Percentiles rank a stretch among this genome's conserved stretches.
These are phyloP conservation scores for Aselliscus stoliczkanus DNA, from an alignment of 2,797 vertebrate species.

Conservation along the genomic window DNA sequence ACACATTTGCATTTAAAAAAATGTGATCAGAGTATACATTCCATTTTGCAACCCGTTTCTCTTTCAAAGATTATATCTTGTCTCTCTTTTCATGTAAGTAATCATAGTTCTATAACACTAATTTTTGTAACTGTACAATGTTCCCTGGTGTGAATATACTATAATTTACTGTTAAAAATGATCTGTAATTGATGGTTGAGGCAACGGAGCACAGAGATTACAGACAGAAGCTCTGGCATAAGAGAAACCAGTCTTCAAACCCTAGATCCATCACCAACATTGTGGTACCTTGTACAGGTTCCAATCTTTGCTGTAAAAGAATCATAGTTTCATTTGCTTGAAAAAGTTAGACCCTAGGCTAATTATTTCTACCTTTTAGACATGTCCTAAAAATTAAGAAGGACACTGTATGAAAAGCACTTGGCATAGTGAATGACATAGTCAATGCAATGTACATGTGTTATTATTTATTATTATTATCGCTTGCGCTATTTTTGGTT, in stretches of 20 bases:
- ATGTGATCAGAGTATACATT: not conserved
- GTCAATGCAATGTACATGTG: not conserved
- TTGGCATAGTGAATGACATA: not conserved
- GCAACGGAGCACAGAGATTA: not conserved
- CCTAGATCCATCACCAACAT: too few relatives aligned
- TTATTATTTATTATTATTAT: not conserved
- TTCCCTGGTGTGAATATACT: not conserved
- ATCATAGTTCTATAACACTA: not conserved
- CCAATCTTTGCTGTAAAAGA: not conserved
- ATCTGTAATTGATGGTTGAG: not conserved
- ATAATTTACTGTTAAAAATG: not conserved
- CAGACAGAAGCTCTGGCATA: not conserved
- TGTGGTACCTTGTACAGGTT: not conserved
- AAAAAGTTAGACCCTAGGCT: not conserved
- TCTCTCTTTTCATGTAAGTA: not conserved
- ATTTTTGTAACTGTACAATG: not conserved
- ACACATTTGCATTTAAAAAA: not conserved
- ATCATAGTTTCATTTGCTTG: not conserved
- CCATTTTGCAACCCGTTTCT: not conserved
- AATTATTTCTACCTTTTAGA: not conserved
- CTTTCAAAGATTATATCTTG: not conserved
- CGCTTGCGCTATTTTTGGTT: not conserved
- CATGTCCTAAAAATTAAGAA: not conserved
- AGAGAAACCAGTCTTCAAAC: not conserved
- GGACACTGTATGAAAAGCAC: not conserved